Conservation (phyloP, 2,113 vertebrate species). For the Pelobates fuscus region DNA sequence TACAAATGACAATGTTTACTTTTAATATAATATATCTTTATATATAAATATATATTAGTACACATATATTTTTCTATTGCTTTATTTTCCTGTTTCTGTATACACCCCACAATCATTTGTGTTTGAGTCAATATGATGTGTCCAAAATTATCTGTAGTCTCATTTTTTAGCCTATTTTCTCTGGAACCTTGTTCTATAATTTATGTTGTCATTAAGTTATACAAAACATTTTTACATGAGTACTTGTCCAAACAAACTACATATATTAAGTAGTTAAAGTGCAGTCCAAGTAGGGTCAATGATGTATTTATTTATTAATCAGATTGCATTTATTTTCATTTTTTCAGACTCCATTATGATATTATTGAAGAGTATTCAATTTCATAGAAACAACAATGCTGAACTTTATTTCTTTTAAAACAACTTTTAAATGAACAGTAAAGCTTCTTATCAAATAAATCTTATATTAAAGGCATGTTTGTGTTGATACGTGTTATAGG, state of each 20-base stretch:
- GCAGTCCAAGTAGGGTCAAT: neutral
- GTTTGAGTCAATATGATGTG: neutral
- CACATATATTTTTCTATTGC: conserved; percentile 11
- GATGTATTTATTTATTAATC: neutral
- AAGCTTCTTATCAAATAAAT: neutral
- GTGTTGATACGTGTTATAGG: neutral
- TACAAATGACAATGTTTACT: too few relatives aligned
- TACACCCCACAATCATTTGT: neutral
- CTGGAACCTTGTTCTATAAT: too few relatives aligned
- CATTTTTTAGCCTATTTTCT: neutral
- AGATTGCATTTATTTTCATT: neutral
- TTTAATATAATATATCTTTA: neutral
- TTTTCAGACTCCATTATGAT: neutral
- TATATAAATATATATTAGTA: conserved; percentile 9
- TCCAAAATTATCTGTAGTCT: neutral
- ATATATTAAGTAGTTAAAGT: neutral
- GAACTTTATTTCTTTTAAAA: neutral
- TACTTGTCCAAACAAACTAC: neutral
- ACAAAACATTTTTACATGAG: neutral
- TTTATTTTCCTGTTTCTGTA: neutral
- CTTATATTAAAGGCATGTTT: neutral
- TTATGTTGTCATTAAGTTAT: conserved; percentile 1
- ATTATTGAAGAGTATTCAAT: neutral
- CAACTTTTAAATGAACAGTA: neutral
- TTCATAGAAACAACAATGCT: neutral